phyloP scores from a whole-genome alignment of 2,888 invertebrate genomes.

The Slavum lentiscoides region DNA sequence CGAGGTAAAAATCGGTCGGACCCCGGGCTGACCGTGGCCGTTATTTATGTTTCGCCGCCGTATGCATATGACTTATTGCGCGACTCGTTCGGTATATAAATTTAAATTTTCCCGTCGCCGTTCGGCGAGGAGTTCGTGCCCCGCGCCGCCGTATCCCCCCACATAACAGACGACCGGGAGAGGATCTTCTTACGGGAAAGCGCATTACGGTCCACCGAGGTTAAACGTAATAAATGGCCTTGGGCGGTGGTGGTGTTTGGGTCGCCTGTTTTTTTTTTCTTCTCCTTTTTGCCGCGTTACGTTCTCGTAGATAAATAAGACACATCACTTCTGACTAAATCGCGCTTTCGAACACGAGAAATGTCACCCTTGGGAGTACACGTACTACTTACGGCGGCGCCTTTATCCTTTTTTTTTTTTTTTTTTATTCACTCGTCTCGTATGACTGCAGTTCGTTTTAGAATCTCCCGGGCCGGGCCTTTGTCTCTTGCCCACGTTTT shows the following conservation, averaged over 20 bases:
- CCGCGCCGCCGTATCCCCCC: too few species aligned
- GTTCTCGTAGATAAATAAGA: constrained; percentile 49
- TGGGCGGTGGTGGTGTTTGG: constrained; percentile 35
- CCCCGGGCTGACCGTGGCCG: background rate
- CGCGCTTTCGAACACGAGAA: constrained; percentile 48
- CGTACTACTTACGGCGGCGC: constrained; percentile 35
- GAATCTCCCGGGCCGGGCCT: background rate
- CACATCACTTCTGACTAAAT: constrained; percentile 53
- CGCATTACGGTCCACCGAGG: constrained; percentile 32
- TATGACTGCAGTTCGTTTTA: constrained; percentile 31
- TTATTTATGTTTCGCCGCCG: constrained; percentile 25
- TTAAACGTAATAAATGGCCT: constrained; percentile 53
- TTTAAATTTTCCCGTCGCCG: constrained; percentile 46
- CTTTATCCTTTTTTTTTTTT: constrained; percentile 39
- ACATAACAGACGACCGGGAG: too few species aligned
- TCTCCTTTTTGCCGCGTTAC: constrained; percentile 22
- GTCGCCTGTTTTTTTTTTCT: constrained; percentile 23
- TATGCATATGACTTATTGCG: constrained; percentile 36
- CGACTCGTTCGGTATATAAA: constrained; percentile 40
- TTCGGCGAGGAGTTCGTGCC: constrained; percentile 21
- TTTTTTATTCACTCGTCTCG: constrained; percentile 40
- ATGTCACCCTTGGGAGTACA: constrained; percentile 52
- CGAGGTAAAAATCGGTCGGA: constrained; percentile 16
- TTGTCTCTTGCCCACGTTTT: background rate
- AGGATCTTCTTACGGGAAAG: too few species aligned